Conservation (phyloP, 2,113 vertebrate genomes). For the Aptenodytes patagonicus region DNA sequence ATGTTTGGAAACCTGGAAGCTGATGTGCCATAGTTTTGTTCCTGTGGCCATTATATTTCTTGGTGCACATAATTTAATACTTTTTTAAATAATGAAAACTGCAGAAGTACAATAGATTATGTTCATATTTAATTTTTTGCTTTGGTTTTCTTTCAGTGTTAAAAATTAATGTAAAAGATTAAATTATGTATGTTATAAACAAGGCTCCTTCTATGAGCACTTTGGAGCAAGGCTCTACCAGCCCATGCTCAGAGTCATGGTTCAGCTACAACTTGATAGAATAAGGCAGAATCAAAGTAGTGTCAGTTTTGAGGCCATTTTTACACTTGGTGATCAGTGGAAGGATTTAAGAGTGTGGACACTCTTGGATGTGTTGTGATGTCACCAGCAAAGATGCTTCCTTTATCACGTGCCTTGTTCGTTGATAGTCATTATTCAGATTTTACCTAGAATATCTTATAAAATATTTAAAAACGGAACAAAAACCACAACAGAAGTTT, state of each 20-base stretch:
- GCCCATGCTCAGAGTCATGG: neutral
- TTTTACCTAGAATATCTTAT: neutral
- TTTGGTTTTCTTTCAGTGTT: neutral
- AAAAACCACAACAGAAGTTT: neutral
- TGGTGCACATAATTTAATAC: neutral
- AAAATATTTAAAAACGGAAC: neutral
- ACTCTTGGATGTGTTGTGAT: neutral
- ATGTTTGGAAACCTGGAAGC: neutral
- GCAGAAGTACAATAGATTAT: neutral
- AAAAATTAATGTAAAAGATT: neutral
- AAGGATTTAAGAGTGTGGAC: neutral
- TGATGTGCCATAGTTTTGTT: neutral
- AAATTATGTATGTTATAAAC: neutral
- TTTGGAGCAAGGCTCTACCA: neutral
- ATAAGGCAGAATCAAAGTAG: neutral
- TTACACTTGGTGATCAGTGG: neutral
- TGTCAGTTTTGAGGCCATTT: neutral
- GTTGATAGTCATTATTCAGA: neutral
- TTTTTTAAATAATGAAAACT: neutral
- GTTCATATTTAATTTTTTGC: neutral
- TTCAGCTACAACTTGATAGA: neutral
- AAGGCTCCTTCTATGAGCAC: neutral
- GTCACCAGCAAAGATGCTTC: neutral
- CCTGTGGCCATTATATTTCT: neutral
- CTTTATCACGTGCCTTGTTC: neutral